Evolutionary conservation across 2,797 vertebrate genomes (phyloP), one percentile per base, ranked within the genome.

Genomic region (Pyrocephalus nanus): DNA sequence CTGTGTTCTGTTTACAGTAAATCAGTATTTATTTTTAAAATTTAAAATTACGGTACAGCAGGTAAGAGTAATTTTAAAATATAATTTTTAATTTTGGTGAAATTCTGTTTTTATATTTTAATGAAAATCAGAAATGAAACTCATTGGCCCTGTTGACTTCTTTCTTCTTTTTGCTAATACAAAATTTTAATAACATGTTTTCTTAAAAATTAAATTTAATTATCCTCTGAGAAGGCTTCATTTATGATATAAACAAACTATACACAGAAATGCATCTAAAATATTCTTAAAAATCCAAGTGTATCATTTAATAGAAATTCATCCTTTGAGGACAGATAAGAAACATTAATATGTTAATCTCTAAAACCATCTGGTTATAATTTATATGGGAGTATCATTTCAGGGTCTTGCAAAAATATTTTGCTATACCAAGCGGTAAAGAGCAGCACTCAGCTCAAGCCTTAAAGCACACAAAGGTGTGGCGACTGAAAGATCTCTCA

Each of bases 391-490:
- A 69, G 18, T n/a, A 67, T 57, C 43, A 30, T 29, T 86, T 66
- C 38, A 66, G 40, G 14, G 34, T 45, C 71, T 78, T 51, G 47
- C 45, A 70, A 53, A 94, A 70, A 3, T 36, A 21, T n/a, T 67
- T 84, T 48, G 12, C 48, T 2, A 0, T 19, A 75, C 34, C 32
- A 27, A 61, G 48, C n/a, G 18, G 25, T 26, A 62, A 93, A 92
- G 54, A 47, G 78, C 40, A 95, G 77, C 62, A 15, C 74, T 77
- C 62, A 42, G 62, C n/a, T 20, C 67, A 76, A 74, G 51, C 73
- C 42, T 65, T 69, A 71, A 71, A 92, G 87, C 66, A 22, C 45
- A 86, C 70, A 95, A 85, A 94, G 81, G 84, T 77, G 86, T 90
- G 85, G 92, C 6, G 22, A 90, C 75, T 6, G 77, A 82, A 83